Base-by-base conservation (phyloP, 2,888 invertebrate genomes). In the Conops quadrifasciatus region DNA sequence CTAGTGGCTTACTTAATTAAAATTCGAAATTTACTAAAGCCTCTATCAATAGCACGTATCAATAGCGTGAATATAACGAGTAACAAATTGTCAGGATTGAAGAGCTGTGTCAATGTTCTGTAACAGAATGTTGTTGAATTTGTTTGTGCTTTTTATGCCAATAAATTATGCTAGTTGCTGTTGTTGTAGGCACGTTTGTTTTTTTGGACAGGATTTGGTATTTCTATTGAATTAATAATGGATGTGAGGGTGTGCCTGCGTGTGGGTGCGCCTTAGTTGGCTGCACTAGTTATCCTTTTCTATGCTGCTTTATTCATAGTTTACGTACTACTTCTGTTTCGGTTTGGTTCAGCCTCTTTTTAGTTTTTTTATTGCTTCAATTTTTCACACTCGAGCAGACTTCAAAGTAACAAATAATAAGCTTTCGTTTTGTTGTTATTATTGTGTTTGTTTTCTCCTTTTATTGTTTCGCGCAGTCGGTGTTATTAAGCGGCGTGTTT, bases 361-460 rank as follows among this genome's bases (percentile, higher is more conserved):
- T 62, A n/a, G 15, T 66, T 66, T 30, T 19, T 51, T 16, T 30
- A 65, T 51, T 68, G 62, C 60, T 60, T 47, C 36, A 36, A 36
- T 36, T 9, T 36, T 36, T 36, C 4, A 9, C 36, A 28, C 56
- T 63, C 26, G 47, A 63, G 47, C 28, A 58, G 63, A 19, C 59
- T 28, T 26, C 2, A 59, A 58, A 67, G 49, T 49, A 67, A 60
- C 67, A 67, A 67, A 59, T 59, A 67, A 67, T 60, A 45, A 47
- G 67, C 60, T 67, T 59, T 67, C 11, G 13, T 26, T 49, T 30
- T 36, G 49, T 15, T 49, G 2, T 49, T 19, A 16, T 49, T 49
- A 9, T 58, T 9, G 2, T 58, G 2, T 16, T 28, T 58, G 15
- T 58, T 5, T 11, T 58, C 47, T 62, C 66, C 19, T 36, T 24